Conservation (phyloP, 1,140 invertebrate species). For the Lethrus apterus region DNA sequence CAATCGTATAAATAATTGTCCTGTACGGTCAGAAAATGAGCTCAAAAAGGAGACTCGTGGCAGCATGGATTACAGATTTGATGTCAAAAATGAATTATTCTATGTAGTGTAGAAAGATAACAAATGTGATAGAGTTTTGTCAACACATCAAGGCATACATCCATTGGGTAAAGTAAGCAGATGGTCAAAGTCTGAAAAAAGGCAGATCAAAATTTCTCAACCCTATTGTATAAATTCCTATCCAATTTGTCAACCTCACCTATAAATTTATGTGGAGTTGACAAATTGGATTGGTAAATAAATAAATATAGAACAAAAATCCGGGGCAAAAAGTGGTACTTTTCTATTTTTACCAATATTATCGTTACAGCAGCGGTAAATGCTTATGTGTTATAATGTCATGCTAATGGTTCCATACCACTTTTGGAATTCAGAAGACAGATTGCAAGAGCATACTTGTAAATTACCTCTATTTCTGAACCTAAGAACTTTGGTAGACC, state of each 20-base stretch:
- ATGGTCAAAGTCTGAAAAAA: conserved; percentile 4
- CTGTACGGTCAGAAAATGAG: no score
- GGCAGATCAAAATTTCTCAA: not conserved
- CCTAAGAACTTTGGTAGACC: not conserved
- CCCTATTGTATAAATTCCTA: not conserved
- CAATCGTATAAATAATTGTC: no score
- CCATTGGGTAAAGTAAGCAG: no score
- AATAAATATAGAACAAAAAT: conserved; percentile 3
- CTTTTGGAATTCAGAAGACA: not conserved
- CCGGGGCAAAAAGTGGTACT: conserved; percentile 2
- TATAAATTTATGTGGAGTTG: not conserved
- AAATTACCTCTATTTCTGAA: not conserved
- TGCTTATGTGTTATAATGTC: not conserved
- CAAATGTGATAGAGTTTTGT: not conserved
- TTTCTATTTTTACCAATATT: not conserved
- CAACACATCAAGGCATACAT: not conserved
- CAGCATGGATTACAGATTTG: not conserved
- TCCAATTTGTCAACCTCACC: not conserved
- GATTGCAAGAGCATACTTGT: not conserved
- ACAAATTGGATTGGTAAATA: not conserved
- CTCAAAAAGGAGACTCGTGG: no score
- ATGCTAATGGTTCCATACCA: not conserved
- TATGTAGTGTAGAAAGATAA: conserved; percentile 1
- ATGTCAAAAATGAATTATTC: not conserved
- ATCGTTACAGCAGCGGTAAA: not conserved